Evolutionary conservation across 2,113 vertebrate genomes (phyloP).

Genomic region (Antechinus flavipes): DNA sequence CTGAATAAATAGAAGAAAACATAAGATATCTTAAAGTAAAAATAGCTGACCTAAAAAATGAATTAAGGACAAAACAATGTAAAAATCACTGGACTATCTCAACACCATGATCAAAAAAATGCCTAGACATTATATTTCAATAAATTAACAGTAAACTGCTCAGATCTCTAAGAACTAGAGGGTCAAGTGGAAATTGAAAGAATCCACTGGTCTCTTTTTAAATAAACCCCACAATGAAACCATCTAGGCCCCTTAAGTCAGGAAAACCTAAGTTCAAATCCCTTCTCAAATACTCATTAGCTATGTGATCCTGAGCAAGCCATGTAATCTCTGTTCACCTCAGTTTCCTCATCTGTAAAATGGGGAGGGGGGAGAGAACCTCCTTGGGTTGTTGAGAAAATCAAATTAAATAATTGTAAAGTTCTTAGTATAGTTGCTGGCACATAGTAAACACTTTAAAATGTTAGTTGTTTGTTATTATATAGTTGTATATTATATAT

Average conservation of each 20-base stretch:
- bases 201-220: no score
- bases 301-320: background rate
- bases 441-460: background rate
- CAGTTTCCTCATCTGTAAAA: conserved; percentile 13
- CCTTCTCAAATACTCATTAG: background rate
- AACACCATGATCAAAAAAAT: background rate
- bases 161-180: background rate
- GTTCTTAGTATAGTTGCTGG: background rate
- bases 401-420: background rate
- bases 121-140: background rate
- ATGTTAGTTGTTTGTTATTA: background rate
- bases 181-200: no score
- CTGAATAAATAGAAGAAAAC: background rate
- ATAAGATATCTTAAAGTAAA: background rate
- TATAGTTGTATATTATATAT: no score
- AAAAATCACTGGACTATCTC: background rate
- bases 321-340: background rate
- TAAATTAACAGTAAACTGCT: background rate
- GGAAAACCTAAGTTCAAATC: background rate
- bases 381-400: background rate
- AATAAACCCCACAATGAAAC: no score
- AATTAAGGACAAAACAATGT: background rate
- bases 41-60: background rate
- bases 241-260: no score
- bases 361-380: background rate